phyloP scores from a whole-genome alignment of 1,140 invertebrate species.

The Holcopasites calliopsidis region DNA sequence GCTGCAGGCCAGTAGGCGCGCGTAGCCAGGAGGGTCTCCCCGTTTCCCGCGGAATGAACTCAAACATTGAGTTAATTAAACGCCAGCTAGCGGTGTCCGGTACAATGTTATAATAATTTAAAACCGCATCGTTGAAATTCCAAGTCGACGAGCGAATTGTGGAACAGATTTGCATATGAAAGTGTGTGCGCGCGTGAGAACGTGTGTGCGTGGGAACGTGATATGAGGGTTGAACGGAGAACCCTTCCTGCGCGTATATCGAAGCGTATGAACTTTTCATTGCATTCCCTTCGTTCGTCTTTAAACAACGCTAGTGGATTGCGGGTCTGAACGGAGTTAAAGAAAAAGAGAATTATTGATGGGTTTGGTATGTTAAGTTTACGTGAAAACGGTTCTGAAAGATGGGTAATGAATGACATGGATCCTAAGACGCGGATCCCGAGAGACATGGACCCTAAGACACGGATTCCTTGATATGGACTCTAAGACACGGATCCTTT shows the following conservation, averaged over 20 bases:
- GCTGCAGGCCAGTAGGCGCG: no score
- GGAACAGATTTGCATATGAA: neutral
- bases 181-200: neutral
- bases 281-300: neutral
- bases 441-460: no score
- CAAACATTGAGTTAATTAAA: constrained; percentile 11
- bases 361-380: no score
- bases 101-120: neutral
- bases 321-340: neutral
- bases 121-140: neutral
- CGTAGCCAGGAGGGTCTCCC: neutral
- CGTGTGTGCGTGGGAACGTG: neutral
- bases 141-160: neutral
- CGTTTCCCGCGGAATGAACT: neutral
- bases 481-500: no score
- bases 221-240: no score
- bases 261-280: constrained; percentile 9
- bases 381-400: neutral
- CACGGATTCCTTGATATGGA: no score
- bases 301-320: neutral
- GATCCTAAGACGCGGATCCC: no score
- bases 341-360: neutral
- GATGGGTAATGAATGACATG: no score
- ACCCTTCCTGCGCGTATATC: neutral
- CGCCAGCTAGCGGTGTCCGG: neutral